A percentile compares a stretch with the other conserved stretches of the same genome.
These are phyloP conservation scores for Parasteatoda tepidariorum DNA, from an alignment of 1,140 invertebrate genomes.

Conservation along the genomic window DNA sequence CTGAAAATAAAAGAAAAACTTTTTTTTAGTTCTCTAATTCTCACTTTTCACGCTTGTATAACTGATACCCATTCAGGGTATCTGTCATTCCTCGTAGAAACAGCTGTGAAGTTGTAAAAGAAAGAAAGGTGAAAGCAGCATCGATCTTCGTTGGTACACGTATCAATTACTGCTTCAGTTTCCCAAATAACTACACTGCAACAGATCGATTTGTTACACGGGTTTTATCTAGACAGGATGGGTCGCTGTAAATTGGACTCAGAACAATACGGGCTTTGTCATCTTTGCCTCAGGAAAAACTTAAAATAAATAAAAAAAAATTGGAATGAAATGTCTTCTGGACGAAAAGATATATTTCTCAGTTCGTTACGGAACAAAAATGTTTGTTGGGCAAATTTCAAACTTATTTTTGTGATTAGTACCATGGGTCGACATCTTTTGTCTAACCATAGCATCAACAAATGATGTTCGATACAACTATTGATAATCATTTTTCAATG, in stretches of 20 bases:
- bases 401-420: neutral
- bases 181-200: slow-evolving; percentile 56
- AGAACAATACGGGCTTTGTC: slow-evolving; percentile 52
- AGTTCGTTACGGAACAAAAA: slow-evolving; percentile 30
- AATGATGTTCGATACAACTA: too few species aligned
- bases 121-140: slow-evolving; percentile 25
- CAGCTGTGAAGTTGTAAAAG: slow-evolving; percentile 42
- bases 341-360: slow-evolving; percentile 18
- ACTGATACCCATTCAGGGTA: slow-evolving; percentile 23
- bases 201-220: slow-evolving; percentile 53
- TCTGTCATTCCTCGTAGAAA: slow-evolving; percentile 27
- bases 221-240: slow-evolving; percentile 46
- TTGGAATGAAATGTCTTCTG: neutral
- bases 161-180: slow-evolving; percentile 54
- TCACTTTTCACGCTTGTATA: neutral
- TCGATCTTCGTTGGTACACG: slow-evolving; percentile 47
- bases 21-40: neutral
- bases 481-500: too few species aligned
- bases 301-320: slow-evolving; percentile 27
- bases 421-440: neutral
- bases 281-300: slow-evolving; percentile 40
- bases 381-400: neutral
- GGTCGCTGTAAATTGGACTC: slow-evolving; percentile 50
- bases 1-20: neutral
- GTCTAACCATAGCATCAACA: too few species aligned